Conservation (phyloP, 2,797 vertebrate genomes). For the Phataginus tricuspis region DNA sequence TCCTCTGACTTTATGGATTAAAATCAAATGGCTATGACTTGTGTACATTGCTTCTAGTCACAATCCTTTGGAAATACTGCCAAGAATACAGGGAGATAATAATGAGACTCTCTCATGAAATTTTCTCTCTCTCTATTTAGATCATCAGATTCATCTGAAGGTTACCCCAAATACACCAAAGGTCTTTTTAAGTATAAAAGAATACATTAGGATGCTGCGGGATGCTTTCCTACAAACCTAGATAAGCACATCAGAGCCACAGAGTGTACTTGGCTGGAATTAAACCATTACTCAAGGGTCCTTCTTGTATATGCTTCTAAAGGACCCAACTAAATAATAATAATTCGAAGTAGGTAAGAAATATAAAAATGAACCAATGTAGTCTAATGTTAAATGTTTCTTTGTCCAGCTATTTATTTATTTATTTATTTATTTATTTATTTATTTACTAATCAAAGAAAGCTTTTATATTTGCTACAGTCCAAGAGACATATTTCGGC, state of each 20-base stretch:
- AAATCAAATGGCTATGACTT: background rate
- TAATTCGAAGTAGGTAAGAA: background rate
- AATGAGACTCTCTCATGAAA: background rate
- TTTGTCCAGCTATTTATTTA: background rate
- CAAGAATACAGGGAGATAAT: background rate
- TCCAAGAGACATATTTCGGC: background rate
- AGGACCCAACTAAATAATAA: background rate
- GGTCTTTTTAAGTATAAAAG: background rate
- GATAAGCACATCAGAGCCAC: background rate
- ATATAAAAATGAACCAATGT: background rate
- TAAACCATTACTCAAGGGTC: background rate
- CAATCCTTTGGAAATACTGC: background rate
- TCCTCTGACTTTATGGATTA: background rate
- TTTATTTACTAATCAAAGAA: background rate
- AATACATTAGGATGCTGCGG: background rate
- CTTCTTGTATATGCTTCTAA: background rate
- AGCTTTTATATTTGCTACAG: background rate
- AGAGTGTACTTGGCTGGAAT: background rate
- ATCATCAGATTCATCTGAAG: slow-evolving; percentile 4
- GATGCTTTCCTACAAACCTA: background rate
- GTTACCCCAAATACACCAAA: background rate
- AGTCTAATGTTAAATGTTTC: background rate
- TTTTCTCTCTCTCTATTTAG: background rate
- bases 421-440: background rate
- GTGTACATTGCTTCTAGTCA: background rate